Conservation (phyloP, 2,797 vertebrate species). For the Cynopterus sphinx region DNA sequence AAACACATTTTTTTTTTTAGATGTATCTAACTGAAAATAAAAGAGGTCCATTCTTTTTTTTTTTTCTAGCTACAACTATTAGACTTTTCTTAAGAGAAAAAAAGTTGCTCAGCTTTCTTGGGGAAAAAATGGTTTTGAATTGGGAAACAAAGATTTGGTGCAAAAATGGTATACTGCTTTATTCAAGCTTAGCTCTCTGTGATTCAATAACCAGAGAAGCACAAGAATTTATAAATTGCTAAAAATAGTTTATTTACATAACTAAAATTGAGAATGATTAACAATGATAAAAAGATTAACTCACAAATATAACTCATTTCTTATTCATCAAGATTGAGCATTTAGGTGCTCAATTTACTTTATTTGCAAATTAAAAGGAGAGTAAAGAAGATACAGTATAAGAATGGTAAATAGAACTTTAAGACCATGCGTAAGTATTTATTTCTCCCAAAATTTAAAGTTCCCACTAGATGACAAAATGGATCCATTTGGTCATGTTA, state of each 20-base stretch:
- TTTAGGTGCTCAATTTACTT: neutral
- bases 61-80: neutral
- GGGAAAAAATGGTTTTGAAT: slow-evolving; percentile 42
- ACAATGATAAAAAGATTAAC: neutral
- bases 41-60: neutral
- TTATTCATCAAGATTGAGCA: neutral
- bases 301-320: neutral
- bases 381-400: neutral
- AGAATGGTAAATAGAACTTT: neutral
- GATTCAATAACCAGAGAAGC: neutral
- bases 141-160: neutral
- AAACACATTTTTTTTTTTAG: neutral
- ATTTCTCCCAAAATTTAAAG: neutral
- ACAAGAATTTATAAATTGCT: neutral
- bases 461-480: neutral
- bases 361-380: neutral
- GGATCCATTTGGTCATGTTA: neutral
- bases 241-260: slow-evolving; percentile 18
- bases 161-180: neutral
- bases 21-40: slow-evolving; percentile 12
- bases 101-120: neutral
- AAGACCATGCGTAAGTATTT: neutral
- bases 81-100: slow-evolving; percentile 47
- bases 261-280: neutral
- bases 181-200: neutral